Percentiles rank a stretch among this genome's conserved stretches.
phyloP scores from a whole-genome alignment of 2,797 vertebrate species.

The Pantherophis alleghaniensis region DNA sequence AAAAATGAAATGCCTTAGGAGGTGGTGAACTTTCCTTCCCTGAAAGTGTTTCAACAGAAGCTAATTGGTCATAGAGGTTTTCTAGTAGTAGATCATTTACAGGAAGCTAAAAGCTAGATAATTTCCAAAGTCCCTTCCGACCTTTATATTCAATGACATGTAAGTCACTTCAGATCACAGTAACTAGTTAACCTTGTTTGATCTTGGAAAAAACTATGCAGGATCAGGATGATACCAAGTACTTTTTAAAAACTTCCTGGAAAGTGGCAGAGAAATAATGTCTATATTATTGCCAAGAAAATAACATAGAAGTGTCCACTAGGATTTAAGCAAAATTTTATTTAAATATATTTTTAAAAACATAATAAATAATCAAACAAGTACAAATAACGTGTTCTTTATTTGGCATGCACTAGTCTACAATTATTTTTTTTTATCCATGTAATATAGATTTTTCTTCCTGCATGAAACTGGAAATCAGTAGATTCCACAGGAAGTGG shows the following conservation, averaged over 20 bases:
- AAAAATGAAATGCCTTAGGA: not conserved
- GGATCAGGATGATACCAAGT: not conserved
- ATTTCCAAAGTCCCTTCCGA: not conserved
- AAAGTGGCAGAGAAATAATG: not conserved
- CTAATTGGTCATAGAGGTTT: not conserved
- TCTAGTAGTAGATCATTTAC: not conserved
- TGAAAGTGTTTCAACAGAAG: not conserved
- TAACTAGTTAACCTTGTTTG: not conserved
- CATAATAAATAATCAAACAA: not conserved
- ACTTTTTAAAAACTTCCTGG: not conserved
- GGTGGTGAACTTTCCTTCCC: not conserved
- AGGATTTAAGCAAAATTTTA: not conserved
- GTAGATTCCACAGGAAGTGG: not conserved
- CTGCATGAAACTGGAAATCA: not conserved
- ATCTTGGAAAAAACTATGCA: not conserved
- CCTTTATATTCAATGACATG: not conserved
- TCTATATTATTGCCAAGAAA: not conserved
- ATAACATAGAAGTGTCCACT: not conserved
- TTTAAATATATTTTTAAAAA: not conserved
- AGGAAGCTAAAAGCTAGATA: not conserved
- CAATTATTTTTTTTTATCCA: not conserved
- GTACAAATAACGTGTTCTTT: not conserved
- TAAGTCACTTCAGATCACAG: not conserved
- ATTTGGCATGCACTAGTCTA: not conserved
- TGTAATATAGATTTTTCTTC: not conserved